Base-by-base conservation (phyloP, 2,888 invertebrate genomes). In the Heliconius sara region DNA sequence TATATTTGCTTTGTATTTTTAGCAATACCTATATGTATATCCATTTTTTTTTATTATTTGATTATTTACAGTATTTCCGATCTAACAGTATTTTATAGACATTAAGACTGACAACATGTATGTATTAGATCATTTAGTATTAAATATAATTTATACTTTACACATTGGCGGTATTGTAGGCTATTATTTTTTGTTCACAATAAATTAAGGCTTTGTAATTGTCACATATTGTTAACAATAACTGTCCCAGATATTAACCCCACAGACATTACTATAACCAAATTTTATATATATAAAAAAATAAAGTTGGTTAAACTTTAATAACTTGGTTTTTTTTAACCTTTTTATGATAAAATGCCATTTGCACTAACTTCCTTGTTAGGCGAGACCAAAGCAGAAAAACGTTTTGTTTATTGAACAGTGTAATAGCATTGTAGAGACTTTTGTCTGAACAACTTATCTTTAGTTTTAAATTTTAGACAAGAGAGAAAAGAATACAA, bases 51-150 rank as follows among this genome's bases (percentile, higher is more conserved):
- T 80, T 71, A 79, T 67, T 70, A 66, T 75, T 73, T 66, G 75
- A 79, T 77, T 80, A 34, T 81, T 81, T 82, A 77, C 77, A 78
- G 66, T 81, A 88, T 89, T 88, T 86, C 87, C 87, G 85, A 90
- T 88, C 91, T 90, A 90, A 90, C 93, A 94, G 93, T 94, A 94
- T 94, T 93, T 91, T 88, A 91, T 93, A 94, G 92, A 91, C 91
- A 83, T 91, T 94, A 94, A 94, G 95, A 94, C 95, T 95, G 94
- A 94, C 92, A 91, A 90, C 86, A 89, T 89, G 22, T 89, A 91
- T 93, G 90, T 93, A 92, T 91, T 91, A 87, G 90, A 90, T 90
- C 88, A 90, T 89, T 91, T 91, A 93, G 92, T 93, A 93, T 93
- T 94, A 91, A 91, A 90, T 87, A 86, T 90, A 88, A 89, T 89